phyloP scores from a whole-genome alignment of 1,140 invertebrate genomes.

The Triops longicaudatus region DNA sequence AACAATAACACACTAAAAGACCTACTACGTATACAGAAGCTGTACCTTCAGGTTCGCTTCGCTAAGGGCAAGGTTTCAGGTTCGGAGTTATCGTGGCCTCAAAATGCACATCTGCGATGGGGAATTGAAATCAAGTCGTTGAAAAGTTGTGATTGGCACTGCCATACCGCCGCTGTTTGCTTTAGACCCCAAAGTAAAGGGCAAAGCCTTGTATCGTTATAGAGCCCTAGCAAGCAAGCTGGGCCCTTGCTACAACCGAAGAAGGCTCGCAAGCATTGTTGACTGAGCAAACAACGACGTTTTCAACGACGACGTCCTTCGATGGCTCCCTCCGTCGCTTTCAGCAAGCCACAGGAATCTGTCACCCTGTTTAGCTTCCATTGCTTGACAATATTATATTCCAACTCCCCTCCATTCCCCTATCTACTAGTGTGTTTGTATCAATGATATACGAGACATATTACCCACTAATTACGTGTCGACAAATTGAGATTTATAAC shows the following conservation, averaged over 20 bases:
- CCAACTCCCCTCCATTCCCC: not conserved
- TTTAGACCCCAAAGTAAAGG: not conserved
- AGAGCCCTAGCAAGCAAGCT: conserved; percentile 10
- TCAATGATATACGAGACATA: not conserved
- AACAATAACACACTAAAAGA: conserved; percentile 13
- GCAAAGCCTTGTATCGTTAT: not conserved
- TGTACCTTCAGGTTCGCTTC: no score
- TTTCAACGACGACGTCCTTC: not conserved
- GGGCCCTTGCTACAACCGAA: not conserved
- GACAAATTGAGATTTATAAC: not conserved
- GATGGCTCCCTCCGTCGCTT: not conserved
- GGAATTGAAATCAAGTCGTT: conserved; percentile 15
- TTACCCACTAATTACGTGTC: not conserved
- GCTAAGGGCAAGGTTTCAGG: not conserved
- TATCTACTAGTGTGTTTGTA: not conserved
- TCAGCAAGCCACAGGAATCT: not conserved
- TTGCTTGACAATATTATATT: not conserved
- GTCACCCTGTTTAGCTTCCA: not conserved
- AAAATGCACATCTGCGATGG: conserved; percentile 6
- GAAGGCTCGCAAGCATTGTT: conserved; percentile 1
- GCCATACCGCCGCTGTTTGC: conserved; percentile 4
- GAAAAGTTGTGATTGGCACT: conserved; percentile 10
- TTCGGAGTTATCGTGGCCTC: not conserved
- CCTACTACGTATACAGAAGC: not conserved
- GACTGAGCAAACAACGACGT: conserved; percentile 5